Evolutionary conservation across 2,113 vertebrate genomes (phyloP).

Genomic region (Verasper variegatus): DNA sequence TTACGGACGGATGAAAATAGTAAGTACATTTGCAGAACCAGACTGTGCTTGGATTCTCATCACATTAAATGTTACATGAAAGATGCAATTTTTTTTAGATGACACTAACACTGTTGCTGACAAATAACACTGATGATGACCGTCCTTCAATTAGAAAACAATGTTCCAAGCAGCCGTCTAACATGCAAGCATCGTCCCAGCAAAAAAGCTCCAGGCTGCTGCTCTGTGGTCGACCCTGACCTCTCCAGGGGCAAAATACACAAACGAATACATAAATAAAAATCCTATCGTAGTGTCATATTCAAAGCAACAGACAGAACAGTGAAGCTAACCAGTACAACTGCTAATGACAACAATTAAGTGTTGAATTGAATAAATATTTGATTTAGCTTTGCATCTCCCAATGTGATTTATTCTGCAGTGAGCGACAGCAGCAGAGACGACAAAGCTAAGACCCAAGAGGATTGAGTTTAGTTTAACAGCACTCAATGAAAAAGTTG

Average conservation of each 20-base stretch:
- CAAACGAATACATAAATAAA: neutral
- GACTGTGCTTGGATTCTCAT: neutral
- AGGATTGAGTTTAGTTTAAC: constrained; percentile 17
- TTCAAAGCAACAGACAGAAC: neutral
- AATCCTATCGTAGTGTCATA: neutral
- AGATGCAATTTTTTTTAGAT: too few relatives aligned
- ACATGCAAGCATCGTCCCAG: neutral
- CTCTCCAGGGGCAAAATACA: neutral
- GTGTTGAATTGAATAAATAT: constrained; percentile 31
- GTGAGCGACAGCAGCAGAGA: constrained; percentile 12
- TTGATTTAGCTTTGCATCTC: constrained; percentile 45
- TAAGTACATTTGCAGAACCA: neutral
- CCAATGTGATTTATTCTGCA: constrained; percentile 8
- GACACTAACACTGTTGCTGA: neutral
- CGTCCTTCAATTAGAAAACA: neutral
- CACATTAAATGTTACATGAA: neutral
- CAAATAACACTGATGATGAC: neutral
- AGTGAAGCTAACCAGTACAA: neutral
- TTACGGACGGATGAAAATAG: neutral
- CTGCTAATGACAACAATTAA: neutral
- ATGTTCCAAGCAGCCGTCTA: neutral
- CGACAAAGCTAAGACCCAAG: constrained; percentile 19
- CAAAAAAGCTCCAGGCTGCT: neutral
- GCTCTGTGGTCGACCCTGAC: neutral
- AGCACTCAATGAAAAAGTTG: too few relatives aligned